phyloP scores from a whole-genome alignment of 2,113 vertebrate species.

The Phalacrocorax brasilianus region DNA sequence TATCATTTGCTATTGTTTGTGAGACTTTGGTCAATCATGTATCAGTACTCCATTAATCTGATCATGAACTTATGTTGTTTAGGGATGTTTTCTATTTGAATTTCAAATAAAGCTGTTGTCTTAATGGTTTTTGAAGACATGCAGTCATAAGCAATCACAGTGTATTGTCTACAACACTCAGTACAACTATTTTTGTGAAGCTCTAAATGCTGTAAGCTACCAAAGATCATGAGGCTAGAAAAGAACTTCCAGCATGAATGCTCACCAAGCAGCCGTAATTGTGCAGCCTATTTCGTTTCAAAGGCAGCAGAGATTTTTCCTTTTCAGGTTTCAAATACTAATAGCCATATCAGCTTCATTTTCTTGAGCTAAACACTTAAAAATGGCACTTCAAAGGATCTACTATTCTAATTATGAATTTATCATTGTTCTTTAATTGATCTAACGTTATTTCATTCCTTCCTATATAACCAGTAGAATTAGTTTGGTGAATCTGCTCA shows the following conservation, averaged over 20 bases:
- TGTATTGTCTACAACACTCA: constrained; percentile 24
- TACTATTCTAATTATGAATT: neutral
- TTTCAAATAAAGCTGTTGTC: constrained; percentile 37
- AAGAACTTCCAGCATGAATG: neutral
- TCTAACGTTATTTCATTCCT: neutral
- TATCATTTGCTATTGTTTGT: neutral
- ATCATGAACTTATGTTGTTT: neutral
- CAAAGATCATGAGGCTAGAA: neutral
- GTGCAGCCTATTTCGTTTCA: neutral
- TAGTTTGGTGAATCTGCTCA: neutral
- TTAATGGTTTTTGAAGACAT: constrained; percentile 23
- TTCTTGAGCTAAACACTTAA: neutral
- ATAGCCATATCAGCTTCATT: neutral
- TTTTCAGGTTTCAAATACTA: neutral
- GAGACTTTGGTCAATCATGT: constrained; percentile 6
- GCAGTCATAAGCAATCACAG: constrained; percentile 56
- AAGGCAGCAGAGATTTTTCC: neutral
- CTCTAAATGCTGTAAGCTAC: constrained; percentile 6
- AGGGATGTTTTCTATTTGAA: constrained; percentile 29
- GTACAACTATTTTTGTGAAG: constrained; percentile 16
- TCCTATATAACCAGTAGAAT: neutral
- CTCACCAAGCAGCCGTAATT: neutral
- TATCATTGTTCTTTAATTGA: neutral
- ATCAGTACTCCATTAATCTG: neutral
- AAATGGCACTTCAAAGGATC: neutral